Evolutionary conservation across 2,113 vertebrate species (phyloP), one percentile per base, ranked within the genome.

Genomic region (Erythrolamprus reginae): DNA sequence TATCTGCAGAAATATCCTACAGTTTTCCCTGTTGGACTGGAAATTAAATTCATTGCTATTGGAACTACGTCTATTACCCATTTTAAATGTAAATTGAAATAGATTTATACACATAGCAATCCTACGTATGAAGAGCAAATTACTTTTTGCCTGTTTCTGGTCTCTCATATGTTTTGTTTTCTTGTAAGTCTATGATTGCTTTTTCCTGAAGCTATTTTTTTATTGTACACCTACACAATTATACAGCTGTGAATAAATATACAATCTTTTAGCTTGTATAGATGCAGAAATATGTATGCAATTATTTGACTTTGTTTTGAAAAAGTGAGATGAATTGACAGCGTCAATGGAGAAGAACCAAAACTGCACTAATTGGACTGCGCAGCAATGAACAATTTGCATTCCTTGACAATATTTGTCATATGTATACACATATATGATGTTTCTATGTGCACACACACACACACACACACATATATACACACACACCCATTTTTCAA

Each of bases 31-130:
- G 15, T 9, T 48, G n/a, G 45, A 50, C 82, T 33, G 26, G 28
- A 89, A 82, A 82, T 89, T 52, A 19, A 88, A 88, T 52, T 12
- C 21, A 52, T 5, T 38, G 65, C 19, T 88, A 58, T 51, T 82
- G 4, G 47, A 88, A 88, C n/a, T 51, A 48, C 38, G 48, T 56
- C 42, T 21, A 42, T 45, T 82, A 7, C 77, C 52, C 52, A 89
- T 83, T 82, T 55, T 45, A 83, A 83, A 70, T 77, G 42, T 87
- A 58, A 87, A 87, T 87, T 13, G 56, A 77, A 88, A 88, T 88
- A 70, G n/a, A 65, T 88, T 33, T 51, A 77, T 77, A 88, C 19
- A 21, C 51, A 9, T 7, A 19, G 6, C 47, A 51, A 19, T 77
- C 87, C 61, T 19, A 48, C 45, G 28, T 77, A 88, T 88, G 56